Conservation (phyloP, 2,888 invertebrate genomes). For the Harpagoxenus sublaevis region DNA sequence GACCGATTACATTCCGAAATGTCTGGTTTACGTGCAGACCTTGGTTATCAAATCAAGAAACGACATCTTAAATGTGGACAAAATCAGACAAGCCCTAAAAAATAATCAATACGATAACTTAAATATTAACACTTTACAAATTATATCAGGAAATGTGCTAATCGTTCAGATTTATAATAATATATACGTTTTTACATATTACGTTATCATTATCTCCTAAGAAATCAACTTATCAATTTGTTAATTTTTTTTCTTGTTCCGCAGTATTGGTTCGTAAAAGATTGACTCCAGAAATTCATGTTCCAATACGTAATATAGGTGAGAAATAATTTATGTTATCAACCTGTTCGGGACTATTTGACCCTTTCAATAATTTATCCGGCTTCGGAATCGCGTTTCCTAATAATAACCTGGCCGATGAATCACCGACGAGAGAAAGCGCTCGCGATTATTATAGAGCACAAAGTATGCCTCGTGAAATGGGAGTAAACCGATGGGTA, state of each 20-base stretch:
- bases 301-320: background rate
- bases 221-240: background rate
- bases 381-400: slow-evolving; percentile 20
- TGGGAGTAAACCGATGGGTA: slow-evolving; percentile 29
- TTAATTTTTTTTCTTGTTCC: background rate
- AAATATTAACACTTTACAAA: background rate
- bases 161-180: background rate
- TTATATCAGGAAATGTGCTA: background rate
- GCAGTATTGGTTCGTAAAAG: background rate
- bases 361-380: background rate
- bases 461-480: slow-evolving; percentile 9
- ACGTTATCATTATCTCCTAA: background rate
- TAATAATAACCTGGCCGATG: slow-evolving; percentile 36
- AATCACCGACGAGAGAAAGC: slow-evolving; percentile 41
- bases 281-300: background rate
- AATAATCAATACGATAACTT: background rate
- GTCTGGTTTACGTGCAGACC: background rate
- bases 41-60: background rate
- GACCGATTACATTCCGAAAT: slow-evolving; percentile 8
- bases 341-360: background rate
- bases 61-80: background rate
- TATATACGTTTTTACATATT: background rate
- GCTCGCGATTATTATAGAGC: slow-evolving; percentile 24
- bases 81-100: background rate
- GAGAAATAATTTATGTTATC: slow-evolving; percentile 18